phyloP scores from a whole-genome alignment of 2,113 vertebrate genomes.

The Micronycteris hirsuta region DNA sequence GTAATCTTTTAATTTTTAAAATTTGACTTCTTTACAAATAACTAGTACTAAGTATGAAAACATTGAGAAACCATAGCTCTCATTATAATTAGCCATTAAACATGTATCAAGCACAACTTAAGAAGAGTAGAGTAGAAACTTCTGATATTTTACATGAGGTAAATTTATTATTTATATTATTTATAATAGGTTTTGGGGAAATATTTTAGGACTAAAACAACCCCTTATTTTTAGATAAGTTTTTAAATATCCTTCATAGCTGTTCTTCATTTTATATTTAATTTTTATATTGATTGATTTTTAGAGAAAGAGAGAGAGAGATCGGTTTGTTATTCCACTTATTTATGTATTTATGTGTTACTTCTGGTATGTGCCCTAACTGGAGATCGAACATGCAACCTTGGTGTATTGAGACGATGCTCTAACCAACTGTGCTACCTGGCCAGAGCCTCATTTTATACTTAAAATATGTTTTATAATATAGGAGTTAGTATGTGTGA shows the following conservation, averaged over 20 bases:
- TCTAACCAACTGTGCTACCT: too few relatives aligned
- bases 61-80: neutral
- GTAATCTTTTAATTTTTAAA: neutral
- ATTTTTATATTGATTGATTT: neutral
- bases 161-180: neutral
- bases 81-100: neutral
- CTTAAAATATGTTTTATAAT: neutral
- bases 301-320: too few relatives aligned
- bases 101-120: neutral
- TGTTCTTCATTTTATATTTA: neutral
- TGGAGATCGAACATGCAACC: too few relatives aligned
- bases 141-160: neutral
- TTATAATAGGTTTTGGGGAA: neutral
- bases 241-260: neutral
- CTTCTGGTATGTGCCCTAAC: too few relatives aligned
- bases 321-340: too few relatives aligned
- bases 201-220: neutral
- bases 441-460: neutral
- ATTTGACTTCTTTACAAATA: neutral
- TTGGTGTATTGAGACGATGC: too few relatives aligned
- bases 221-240: neutral
- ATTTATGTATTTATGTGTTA: too few relatives aligned
- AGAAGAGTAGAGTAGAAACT: neutral
- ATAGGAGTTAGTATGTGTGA: neutral
- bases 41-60: neutral